Evolutionary conservation across 2,888 invertebrate species (phyloP).

Genomic region (Erynnis tages): DNA sequence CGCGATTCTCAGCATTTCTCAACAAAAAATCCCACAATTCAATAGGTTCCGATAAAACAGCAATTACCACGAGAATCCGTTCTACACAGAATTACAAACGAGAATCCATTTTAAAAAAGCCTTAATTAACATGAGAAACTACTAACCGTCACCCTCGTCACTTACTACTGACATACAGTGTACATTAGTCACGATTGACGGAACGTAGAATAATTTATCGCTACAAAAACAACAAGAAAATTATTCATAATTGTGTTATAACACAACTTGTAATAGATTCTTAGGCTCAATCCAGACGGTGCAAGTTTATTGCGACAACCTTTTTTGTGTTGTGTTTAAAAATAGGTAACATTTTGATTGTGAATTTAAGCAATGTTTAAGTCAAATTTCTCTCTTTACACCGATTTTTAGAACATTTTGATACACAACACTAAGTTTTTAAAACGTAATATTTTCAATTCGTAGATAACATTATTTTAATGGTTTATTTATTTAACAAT

Average conservation of each 20-base stretch:
- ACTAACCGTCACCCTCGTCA: conserved; percentile 23
- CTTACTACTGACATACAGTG: conserved; percentile 4
- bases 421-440: too few relatives aligned
- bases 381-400: too few relatives aligned
- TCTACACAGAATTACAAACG: neutral
- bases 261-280: conserved; percentile 49
- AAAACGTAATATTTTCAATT: too few relatives aligned
- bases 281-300: too few relatives aligned
- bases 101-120: conserved; percentile 11
- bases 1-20: neutral
- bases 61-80: conserved; percentile 1
- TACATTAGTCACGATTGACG: conserved; percentile 20
- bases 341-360: too few relatives aligned
- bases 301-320: too few relatives aligned
- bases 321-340: too few relatives aligned
- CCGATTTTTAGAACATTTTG: too few relatives aligned
- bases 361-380: too few relatives aligned
- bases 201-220: conserved; percentile 44
- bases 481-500: too few relatives aligned
- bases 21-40: conserved; percentile 8
- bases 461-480: too few relatives aligned
- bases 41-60: conserved; percentile 7
- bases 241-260: conserved; percentile 60
- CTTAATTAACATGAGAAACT: conserved; percentile 8
- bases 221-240: conserved; percentile 48